Evolutionary conservation across 2,888 invertebrate genomes (phyloP), one percentile per base, ranked within the genome.

Genomic region (Anodontia alba): DNA sequence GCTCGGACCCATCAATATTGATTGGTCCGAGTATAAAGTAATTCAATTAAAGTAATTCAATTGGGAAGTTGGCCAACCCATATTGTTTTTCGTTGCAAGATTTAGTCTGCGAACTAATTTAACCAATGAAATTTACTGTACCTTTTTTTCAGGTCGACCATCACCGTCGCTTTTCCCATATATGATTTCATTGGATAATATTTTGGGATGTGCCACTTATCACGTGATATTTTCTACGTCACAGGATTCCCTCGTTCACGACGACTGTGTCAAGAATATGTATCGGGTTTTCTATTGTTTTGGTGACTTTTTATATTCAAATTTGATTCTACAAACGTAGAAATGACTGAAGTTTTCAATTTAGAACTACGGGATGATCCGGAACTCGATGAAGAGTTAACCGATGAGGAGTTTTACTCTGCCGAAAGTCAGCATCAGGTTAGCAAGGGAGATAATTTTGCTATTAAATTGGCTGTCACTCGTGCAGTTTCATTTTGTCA

Each of bases 371-470:
- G 96, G 93, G 95, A 94, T 76, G 91, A 91, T 57, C 91, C 90
- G 23, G 90, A 90, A 71, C 90, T 87, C 36, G 88, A 91, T 33
- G 94, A 94, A 69, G 93, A 93, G 97, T 97, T 94, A 92, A 95
- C 95, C 75, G 97, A 97, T 91, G 98, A 98, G 94, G 98, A 98
- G 95, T 97, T 97, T 94, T 97, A 98, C 94, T 97, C 97, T 88
- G 89, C 91, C 80, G 93, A 93, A 79, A 92, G 91, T 76, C 89
- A 90, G 78, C 90, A 91, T 81, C 97, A 97, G 95, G 98, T 80
- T 89, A 88, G 77, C 85, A 93, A 67, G 92, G 92, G 71, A 91
- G 92, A 80, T 92, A 92, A 43, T 90, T 71, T 23, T 10, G 15
- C 1, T 8, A 29, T 8, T 69, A 69, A 69, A 69, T 69, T 69